Evolutionary conservation across 2,888 invertebrate species (phyloP), one percentile per base, ranked within the genome.

Genomic region (Athalia cordata): DNA sequence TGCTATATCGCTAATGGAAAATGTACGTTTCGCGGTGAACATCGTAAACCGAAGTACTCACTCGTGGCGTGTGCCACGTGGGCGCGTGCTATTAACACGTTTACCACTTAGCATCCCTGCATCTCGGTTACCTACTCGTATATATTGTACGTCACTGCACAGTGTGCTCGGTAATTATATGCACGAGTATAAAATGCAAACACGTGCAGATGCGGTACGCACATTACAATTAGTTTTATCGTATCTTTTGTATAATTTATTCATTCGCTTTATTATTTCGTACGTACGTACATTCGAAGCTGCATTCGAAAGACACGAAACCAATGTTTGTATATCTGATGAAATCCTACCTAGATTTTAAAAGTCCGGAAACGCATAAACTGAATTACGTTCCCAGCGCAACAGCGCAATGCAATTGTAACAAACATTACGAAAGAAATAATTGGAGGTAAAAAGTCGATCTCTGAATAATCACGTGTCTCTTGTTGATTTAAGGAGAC

Each of bases 11-110:
- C 64, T 75, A 75, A 75, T 75, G 52, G 75, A 62, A 75, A 75
- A 75, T 64, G 15, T 62, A 75, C 75, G 52, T 75, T 62, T 62
- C 11, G 49, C n/a, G 50, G 62, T 50, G 47, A 75, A 62, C 75
- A 75, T 75, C 75, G 75, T 75, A 75, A 75, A 64, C n/a, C 15
- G 72, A 74, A 62, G 75, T 64, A 75, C 49, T 64, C 62, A n/a
- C 5, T 45, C 6, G 29, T 79, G 79, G 77, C 78, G 78, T 77
- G 78, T 75, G 67, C 74, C 43, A 79, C 81, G 82, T 81, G 79
- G 82, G 81, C 78, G 79, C 75, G 78, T 79, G 74, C 72, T 78
- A 82, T 83, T 82, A 83, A 79, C 81, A 81, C 81, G 64, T 79
- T 81, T 70, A 76, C 81, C 79, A 77, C 80, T 83, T 82, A 79